Evolutionary conservation across 1,140 invertebrate genomes (phyloP).

Genomic region (Drosophila simulans): DNA sequence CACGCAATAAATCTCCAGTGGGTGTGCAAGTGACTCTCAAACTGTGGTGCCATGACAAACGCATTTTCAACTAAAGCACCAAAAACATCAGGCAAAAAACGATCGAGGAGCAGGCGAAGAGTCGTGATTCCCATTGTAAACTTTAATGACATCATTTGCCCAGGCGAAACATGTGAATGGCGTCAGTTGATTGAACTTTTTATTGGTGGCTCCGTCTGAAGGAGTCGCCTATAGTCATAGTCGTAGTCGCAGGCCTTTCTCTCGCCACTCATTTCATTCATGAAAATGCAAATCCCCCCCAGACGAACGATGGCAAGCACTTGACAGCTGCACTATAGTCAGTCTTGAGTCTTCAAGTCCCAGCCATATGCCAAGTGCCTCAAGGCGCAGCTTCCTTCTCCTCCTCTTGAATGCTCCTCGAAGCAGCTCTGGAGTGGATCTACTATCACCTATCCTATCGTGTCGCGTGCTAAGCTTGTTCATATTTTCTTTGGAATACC

Average conservation of each 20-base stretch:
- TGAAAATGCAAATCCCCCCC: constrained; percentile 75
- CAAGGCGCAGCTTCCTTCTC: constrained; percentile 50
- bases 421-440: constrained; percentile 43
- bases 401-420: constrained; percentile 3
- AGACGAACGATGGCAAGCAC: constrained; percentile 45
- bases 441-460: constrained; percentile 62
- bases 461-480: constrained; percentile 74
- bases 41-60: constrained; percentile 72
- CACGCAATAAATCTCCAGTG: constrained; percentile 61
- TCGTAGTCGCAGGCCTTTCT: constrained; percentile 53
- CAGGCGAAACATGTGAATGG: constrained; percentile 39
- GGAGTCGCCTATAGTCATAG: neutral
- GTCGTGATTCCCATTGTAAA: constrained; percentile 62
- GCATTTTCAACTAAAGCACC: constrained; percentile 46
- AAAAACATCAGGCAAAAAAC: neutral
- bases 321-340: constrained; percentile 64
- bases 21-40: constrained; percentile 60
- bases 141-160: constrained; percentile 73
- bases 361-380: constrained; percentile 68
- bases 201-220: constrained; percentile 54
- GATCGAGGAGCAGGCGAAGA: constrained; percentile 12
- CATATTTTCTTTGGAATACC: constrained; percentile 64
- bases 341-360: constrained; percentile 36
- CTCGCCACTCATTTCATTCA: constrained; percentile 62
- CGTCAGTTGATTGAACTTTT: constrained; percentile 72